phyloP scores from a whole-genome alignment of 1,140 invertebrate species.

The Papilio dardanus region DNA sequence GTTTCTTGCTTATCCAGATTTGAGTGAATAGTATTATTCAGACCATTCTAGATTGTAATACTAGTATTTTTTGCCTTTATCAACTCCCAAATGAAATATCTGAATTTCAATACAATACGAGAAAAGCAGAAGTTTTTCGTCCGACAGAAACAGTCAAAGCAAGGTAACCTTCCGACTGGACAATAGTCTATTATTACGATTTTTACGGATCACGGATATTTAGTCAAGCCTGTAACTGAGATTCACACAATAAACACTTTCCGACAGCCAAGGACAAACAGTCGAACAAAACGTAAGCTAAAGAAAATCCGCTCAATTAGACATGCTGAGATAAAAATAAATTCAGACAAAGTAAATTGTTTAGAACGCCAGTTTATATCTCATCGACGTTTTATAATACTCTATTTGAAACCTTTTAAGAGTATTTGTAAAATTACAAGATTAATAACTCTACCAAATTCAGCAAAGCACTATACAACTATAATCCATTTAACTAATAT shows the following conservation, averaged over 20 bases:
- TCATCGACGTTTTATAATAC: no score
- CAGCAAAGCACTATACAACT: no score
- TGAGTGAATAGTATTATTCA: background rate
- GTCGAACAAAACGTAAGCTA: slow-evolving; percentile 38
- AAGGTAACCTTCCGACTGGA: slow-evolving; percentile 59
- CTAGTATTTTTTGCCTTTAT: no score
- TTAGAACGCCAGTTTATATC: background rate
- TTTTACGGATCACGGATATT: slow-evolving; percentile 71
- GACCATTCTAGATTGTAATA: no score
- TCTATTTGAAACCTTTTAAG: background rate
- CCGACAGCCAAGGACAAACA: slow-evolving; percentile 59
- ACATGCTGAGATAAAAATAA: slow-evolving; percentile 20
- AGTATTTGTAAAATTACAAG: background rate
- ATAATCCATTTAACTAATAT: no score
- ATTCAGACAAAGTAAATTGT: background rate
- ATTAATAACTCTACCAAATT: no score
- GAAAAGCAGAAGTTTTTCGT: background rate
- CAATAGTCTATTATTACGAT: slow-evolving; percentile 55
- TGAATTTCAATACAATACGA: background rate
- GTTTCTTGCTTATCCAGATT: no score
- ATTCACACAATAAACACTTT: slow-evolving; percentile 58
- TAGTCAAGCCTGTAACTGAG: slow-evolving; percentile 54
- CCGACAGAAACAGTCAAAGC: background rate
- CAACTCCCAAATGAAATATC: background rate
- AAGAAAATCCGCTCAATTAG: slow-evolving; percentile 10